A percentile compares a stretch with the other conserved stretches of the same genome.
These are phyloP conservation scores for Linepithema humile DNA, from an alignment of 1,140 invertebrate genomes.

Conservation along the genomic window DNA sequence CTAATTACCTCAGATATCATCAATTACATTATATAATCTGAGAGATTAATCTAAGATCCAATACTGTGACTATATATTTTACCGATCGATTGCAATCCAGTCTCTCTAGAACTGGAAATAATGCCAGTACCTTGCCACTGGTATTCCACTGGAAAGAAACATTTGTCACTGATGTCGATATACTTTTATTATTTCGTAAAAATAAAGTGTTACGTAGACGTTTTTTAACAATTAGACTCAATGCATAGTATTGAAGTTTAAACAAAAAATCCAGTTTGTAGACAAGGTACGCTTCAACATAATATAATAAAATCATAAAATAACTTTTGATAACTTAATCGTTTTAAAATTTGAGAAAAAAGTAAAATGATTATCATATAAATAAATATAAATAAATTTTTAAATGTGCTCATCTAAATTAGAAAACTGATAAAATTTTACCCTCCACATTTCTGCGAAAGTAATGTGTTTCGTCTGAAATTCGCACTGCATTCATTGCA, in stretches of 20 bases:
- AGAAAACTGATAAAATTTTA: neutral
- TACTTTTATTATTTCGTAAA: neutral
- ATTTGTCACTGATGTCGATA: constrained; percentile 15
- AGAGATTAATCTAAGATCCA: constrained; percentile 1
- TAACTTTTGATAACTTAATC: neutral
- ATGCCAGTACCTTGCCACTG: neutral
- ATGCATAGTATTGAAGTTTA: neutral
- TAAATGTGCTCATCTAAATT: neutral
- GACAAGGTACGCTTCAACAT: neutral
- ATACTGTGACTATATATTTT: neutral
- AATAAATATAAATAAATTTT: too few species aligned
- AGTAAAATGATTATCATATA: neutral
- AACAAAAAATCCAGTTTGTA: neutral
- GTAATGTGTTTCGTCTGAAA: neutral
- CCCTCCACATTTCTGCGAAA: neutral
- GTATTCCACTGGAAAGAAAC: neutral
- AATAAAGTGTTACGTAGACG: constrained; percentile 12
- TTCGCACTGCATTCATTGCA: constrained; percentile 39
- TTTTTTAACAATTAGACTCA: neutral
- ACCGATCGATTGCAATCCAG: constrained; percentile 10
- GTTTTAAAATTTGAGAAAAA: neutral
- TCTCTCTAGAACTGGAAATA: constrained; percentile 12
- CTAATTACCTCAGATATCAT: constrained; percentile 14
- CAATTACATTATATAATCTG: neutral
- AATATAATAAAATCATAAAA: neutral